Conservation (phyloP, 2,888 invertebrate genomes). For the Callimorpha dominula region DNA sequence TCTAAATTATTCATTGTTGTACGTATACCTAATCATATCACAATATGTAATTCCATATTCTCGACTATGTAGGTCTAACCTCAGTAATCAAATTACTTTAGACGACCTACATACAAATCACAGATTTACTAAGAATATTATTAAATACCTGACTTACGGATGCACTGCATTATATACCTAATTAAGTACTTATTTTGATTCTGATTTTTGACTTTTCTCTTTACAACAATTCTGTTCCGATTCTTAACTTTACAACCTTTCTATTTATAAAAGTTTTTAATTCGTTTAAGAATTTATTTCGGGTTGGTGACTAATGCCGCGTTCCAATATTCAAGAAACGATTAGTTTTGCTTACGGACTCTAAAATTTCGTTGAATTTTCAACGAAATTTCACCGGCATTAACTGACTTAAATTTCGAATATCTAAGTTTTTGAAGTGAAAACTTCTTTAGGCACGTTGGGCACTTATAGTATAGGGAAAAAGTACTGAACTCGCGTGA, state of each 20-base stretch:
- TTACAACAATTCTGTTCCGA: neutral
- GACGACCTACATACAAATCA: neutral
- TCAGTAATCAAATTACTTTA: constrained; percentile 2
- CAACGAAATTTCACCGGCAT: too few relatives aligned
- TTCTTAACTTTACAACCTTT: neutral
- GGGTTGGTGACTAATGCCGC: too few relatives aligned
- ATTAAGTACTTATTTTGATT: neutral
- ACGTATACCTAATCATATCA: neutral
- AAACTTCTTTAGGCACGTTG: too few relatives aligned
- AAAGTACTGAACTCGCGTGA: too few relatives aligned
- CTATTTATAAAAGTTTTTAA: too few relatives aligned
- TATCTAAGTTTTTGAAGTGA: too few relatives aligned
- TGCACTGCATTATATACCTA: neutral
- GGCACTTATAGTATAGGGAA: too few relatives aligned
- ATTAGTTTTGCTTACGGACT: too few relatives aligned
- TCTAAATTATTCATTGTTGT: neutral
- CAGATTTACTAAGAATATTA: neutral
- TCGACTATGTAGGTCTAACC: neutral
- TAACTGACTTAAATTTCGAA: too few relatives aligned
- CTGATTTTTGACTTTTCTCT: neutral
- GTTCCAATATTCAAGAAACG: too few relatives aligned
- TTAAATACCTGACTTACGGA: neutral
- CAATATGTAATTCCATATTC: constrained; percentile 11
- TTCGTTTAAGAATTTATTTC: too few relatives aligned
- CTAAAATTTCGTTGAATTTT: too few relatives aligned